These are phyloP conservation scores for Drosophila leonis DNA, from an alignment of 2,888 invertebrate genomes.

Conservation along the genomic window DNA sequence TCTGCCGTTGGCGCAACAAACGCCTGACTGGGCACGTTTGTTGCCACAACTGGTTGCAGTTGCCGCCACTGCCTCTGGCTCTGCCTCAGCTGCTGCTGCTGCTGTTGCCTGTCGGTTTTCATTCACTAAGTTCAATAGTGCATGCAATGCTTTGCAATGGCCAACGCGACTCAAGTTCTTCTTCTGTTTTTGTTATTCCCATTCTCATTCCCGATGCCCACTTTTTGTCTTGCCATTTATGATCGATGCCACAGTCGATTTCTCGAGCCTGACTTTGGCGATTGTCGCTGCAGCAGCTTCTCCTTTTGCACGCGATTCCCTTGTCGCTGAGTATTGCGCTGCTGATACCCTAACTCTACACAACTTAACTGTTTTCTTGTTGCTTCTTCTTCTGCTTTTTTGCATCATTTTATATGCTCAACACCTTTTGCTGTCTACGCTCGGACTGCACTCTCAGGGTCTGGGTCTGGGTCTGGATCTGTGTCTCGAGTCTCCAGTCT, in stretches of 20 bases:
- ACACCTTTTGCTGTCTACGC: slow-evolving; percentile 65
- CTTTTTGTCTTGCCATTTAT: slow-evolving; percentile 53
- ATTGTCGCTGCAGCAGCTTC: slow-evolving; percentile 62
- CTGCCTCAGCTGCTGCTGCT: not conserved
- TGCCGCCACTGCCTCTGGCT: slow-evolving; percentile 7
- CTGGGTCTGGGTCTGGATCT: slow-evolving; percentile 21
- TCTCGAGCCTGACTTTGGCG: slow-evolving; percentile 58
- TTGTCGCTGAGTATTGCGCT: slow-evolving; percentile 42
- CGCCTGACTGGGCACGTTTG: slow-evolving; percentile 57
- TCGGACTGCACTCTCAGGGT: slow-evolving; percentile 43
- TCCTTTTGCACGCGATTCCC: slow-evolving; percentile 55
- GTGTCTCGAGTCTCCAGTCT: slow-evolving; percentile 9
- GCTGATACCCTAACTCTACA: not conserved
- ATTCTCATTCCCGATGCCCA: slow-evolving; percentile 38
- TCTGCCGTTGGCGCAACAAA: slow-evolving; percentile 67
- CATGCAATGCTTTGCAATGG: slow-evolving; percentile 63
- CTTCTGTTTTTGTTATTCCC: slow-evolving; percentile 39
- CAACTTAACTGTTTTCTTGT: slow-evolving; percentile 1
- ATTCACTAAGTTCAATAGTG: slow-evolving; percentile 80
- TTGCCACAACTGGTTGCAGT: slow-evolving; percentile 47
- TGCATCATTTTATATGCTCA: slow-evolving; percentile 65
- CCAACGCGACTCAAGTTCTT: slow-evolving; percentile 34
- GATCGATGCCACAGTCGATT: slow-evolving; percentile 78
- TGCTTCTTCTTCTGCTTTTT: slow-evolving; percentile 14
- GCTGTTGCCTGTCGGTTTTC: slow-evolving; percentile 76